These are phyloP conservation scores for Limanda limanda DNA, from an alignment of 2,113 vertebrate species.

Conservation along the genomic window DNA sequence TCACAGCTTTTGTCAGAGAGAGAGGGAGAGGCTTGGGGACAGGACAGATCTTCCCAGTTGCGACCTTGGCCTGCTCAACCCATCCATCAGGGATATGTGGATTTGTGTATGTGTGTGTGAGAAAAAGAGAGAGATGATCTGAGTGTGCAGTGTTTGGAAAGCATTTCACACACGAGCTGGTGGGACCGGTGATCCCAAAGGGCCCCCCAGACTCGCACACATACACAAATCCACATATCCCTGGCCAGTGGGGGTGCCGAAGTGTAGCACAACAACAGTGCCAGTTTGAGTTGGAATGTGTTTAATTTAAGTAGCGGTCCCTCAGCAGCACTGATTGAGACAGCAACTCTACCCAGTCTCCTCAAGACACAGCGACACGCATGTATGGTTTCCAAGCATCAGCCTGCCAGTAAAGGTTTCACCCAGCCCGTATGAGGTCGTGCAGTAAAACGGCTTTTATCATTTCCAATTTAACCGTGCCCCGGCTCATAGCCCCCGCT, in stretches of 20 bases:
- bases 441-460: constrained; percentile 79
- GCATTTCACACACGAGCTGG: constrained; percentile 79
- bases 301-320: constrained; percentile 64
- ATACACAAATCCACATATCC: constrained; percentile 54
- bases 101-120: constrained; percentile 16
- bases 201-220: constrained; percentile 50
- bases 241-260: constrained; percentile 32
- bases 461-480: constrained; percentile 75
- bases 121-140: constrained; percentile 48
- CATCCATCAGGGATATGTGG: constrained; percentile 80
- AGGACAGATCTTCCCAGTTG: constrained; percentile 83
- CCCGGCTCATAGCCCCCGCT: constrained; percentile 61
- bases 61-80: constrained; percentile 83
- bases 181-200: constrained; percentile 56
- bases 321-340: constrained; percentile 58
- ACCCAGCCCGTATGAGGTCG: constrained; percentile 62
- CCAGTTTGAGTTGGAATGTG: constrained; percentile 72
- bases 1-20: constrained; percentile 76
- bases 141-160: constrained; percentile 77
- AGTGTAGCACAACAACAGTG: constrained; percentile 68
- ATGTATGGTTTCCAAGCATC: constrained; percentile 42
- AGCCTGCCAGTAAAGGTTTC: constrained; percentile 55
- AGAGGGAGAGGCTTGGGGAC: constrained; percentile 68
- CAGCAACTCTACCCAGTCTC: constrained; percentile 42
- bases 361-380: constrained; percentile 46